These are phyloP conservation scores for Mormyrops boulengeri DNA, from an alignment of 2,797 vertebrate genomes.

Conservation along the genomic window DNA sequence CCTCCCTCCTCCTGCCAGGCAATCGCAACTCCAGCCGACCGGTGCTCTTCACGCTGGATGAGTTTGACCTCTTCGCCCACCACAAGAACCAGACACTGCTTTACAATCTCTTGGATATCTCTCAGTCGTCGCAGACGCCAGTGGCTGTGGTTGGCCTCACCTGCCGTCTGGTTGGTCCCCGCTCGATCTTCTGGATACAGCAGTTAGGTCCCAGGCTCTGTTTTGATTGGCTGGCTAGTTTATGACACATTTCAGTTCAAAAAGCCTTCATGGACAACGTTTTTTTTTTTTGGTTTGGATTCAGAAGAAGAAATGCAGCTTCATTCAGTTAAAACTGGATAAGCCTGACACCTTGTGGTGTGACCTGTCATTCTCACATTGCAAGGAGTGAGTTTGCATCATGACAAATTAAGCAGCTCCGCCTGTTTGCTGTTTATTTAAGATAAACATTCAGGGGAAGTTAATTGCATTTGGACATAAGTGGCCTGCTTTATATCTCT, in stretches of 20 bases:
- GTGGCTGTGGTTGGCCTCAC: slow-evolving; percentile 86
- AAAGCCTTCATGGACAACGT: background rate
- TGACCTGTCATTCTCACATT: background rate
- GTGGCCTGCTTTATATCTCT: background rate
- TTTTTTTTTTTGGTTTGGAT: background rate
- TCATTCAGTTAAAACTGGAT: background rate
- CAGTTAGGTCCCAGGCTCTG: background rate
- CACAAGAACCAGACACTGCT: slow-evolving; percentile 96
- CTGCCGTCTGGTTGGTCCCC: slow-evolving; percentile 77
- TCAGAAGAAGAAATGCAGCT: background rate
- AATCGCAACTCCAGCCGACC: slow-evolving; percentile 79
- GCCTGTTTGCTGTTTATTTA: background rate
- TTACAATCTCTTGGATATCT: slow-evolving; percentile 91
- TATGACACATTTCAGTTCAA: background rate
- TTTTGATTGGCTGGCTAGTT: background rate
- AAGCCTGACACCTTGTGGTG: background rate
- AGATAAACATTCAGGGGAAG: background rate
- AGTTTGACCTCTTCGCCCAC: slow-evolving; percentile 93
- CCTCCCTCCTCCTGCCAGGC: slow-evolving; percentile 53
- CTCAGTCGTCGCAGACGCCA: slow-evolving; percentile 91
- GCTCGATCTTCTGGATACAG: background rate
- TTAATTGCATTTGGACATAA: background rate
- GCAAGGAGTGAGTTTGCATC: background rate
- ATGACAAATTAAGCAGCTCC: background rate
- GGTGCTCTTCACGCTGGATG: slow-evolving; percentile 86